Evolutionary conservation across 2,113 vertebrate species (phyloP), one percentile per base, ranked within the genome.

Genomic region (Gopherus flavomarginatus): DNA sequence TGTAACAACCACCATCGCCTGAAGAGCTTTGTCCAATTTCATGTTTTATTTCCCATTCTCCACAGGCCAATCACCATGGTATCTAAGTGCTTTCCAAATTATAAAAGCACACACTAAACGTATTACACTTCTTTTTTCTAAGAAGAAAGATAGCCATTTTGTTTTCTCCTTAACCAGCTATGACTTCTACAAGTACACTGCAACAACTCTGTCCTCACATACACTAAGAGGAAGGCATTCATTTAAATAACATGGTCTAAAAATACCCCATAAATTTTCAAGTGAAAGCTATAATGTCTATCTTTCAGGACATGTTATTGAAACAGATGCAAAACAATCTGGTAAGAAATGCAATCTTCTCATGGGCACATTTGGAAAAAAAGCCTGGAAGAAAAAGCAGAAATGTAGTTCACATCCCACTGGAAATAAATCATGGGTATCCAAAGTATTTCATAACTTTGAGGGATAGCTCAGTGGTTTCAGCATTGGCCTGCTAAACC

Each of bases 361-460:
- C 1, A 1, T 57, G 62, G 56, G 57, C 10, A 49, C 85, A 3
- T 90, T 85, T 87, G 87, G 80, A 50, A 0, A 81, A 83, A 92
- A 44, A 84, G 81, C 44, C 29, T 53, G 62, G 93, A 86, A 85
- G 85, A 85, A 92, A 92, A 86, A 90, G 85, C 52, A 82, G 89
- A 96, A 24, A 85, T 17, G 26, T 82, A 90, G 95, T 90, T 90
- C 14, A 69, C 89, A 44, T 38, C 65, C 2, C 31, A 86, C 52
- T 53, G 52, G 87, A 69, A 92, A 89, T n/a, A 86, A 88, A 92
- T 13, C 82, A 88, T 87, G 59, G 50, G 92, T 87, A 87, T 57
- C 31, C 19, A 11, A 11, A 21, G 5, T 6, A 92, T 49, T 62
- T 92, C 49, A 49, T 35, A 69, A 16, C 87, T 79, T 82, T 93